Percentiles rank a stretch among this genome's conserved stretches.
These are phyloP conservation scores for Plusia festucae DNA, from an alignment of 2,888 invertebrate species.

Conservation along the genomic window DNA sequence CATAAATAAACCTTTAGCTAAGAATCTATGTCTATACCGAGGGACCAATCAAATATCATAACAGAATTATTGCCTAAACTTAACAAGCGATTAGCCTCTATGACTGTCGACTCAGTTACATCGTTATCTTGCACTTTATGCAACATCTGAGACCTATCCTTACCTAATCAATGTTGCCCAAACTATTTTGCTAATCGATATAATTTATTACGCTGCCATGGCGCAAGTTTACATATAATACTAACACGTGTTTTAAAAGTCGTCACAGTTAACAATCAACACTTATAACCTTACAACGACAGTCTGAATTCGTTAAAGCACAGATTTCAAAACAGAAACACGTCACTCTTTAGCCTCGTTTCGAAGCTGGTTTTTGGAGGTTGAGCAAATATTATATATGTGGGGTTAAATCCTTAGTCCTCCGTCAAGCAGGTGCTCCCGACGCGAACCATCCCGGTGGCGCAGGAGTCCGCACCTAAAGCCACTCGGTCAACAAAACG, in stretches of 20 bases:
- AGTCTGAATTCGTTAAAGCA: neutral
- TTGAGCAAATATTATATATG: neutral
- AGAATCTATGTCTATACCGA: neutral
- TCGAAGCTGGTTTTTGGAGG: neutral
- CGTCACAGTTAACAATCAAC: neutral
- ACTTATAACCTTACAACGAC: neutral
- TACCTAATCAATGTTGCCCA: neutral
- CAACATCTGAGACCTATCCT: neutral
- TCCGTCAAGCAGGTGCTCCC: neutral
- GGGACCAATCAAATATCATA: neutral
- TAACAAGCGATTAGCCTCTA: neutral
- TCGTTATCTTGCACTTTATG: neutral
- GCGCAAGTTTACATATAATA: neutral
- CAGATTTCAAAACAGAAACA: neutral
- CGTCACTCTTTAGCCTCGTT: neutral
- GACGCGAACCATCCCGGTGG: neutral
- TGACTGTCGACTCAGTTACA: neutral
- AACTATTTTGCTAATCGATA: neutral
- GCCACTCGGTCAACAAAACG: slow-evolving; percentile 20
- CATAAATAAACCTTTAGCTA: neutral
- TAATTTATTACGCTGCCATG: neutral
- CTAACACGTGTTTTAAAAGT: neutral
- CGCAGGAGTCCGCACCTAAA: neutral
- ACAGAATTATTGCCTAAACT: neutral
- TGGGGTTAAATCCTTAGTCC: neutral